A percentile compares a stretch with the other conserved stretches of the same genome.
Conservation (phyloP, 1,140 invertebrate species). For the Pogonomyrmex barbatus region DNA sequence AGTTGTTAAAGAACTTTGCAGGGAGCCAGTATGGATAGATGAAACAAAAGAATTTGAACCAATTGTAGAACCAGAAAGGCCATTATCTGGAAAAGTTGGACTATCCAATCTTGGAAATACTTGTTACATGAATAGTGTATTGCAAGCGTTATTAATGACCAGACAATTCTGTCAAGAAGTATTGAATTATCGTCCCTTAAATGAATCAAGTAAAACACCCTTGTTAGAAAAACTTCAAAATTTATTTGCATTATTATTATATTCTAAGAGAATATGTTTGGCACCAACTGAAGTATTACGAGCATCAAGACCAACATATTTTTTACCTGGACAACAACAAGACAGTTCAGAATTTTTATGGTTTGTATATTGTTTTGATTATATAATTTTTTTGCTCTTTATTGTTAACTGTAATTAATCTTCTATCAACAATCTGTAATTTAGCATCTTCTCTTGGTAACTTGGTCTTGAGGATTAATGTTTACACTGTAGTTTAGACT, state of each 20-base stretch:
- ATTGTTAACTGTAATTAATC: neutral
- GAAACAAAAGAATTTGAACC: constrained; percentile 72
- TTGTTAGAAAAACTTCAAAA: constrained; percentile 90
- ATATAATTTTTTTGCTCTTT: constrained; percentile 15
- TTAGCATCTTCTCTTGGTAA: no score
- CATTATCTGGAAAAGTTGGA: constrained; percentile 89
- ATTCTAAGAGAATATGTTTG: constrained; percentile 88
- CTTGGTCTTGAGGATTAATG: no score
- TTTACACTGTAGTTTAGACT: no score
- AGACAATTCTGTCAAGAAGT: constrained; percentile 89
- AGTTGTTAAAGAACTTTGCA: constrained; percentile 69
- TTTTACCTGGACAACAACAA: constrained; percentile 92
- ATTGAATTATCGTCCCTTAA: constrained; percentile 76
- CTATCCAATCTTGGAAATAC: constrained; percentile 94
- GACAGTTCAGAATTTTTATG: constrained; percentile 95
- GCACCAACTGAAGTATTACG: constrained; percentile 90
- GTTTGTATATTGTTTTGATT: constrained; percentile 82
- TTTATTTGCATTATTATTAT: constrained; percentile 91
- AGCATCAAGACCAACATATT: constrained; percentile 91
- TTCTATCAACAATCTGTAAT: no score
- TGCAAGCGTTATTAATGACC: constrained; percentile 93
- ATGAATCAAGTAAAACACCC: constrained; percentile 81
- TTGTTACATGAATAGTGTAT: constrained; percentile 95
- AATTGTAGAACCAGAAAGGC: constrained; percentile 63
- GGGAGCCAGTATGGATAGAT: constrained; percentile 74